Evolutionary conservation across 2,797 vertebrate genomes (phyloP).

Genomic region (Prionace glauca): DNA sequence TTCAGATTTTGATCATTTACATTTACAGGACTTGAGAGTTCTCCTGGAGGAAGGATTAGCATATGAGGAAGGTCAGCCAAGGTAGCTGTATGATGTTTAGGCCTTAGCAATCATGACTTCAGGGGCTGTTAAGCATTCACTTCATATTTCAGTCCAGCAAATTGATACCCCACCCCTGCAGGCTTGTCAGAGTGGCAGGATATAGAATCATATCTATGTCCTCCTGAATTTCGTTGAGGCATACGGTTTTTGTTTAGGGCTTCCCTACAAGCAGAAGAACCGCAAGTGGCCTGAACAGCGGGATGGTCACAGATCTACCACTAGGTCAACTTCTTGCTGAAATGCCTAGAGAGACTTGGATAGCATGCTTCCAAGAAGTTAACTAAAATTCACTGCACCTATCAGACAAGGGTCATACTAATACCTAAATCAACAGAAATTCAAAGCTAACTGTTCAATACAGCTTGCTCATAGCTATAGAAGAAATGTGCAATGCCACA

Average conservation of each 20-base stretch:
- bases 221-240: too few species aligned
- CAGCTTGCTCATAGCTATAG: background rate
- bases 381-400: background rate
- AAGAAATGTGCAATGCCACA: background rate
- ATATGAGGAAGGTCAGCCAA: too few species aligned
- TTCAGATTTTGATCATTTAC: too few species aligned
- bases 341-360: background rate
- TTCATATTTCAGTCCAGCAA: too few species aligned
- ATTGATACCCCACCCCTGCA: too few species aligned
- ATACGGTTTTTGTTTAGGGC: background rate
- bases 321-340: background rate
- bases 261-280: background rate
- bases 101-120: too few species aligned
- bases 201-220: too few species aligned
- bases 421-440: background rate
- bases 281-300: background rate
- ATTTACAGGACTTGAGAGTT: too few species aligned
- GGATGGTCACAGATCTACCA: background rate
- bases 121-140: too few species aligned
- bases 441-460: background rate
- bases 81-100: too few species aligned
- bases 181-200: too few species aligned
- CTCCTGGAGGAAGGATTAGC: too few species aligned
- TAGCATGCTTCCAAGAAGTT: background rate
- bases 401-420: background rate